phyloP scores from a whole-genome alignment of 2,888 invertebrate genomes.

The Lordiphosa fenestrarum region DNA sequence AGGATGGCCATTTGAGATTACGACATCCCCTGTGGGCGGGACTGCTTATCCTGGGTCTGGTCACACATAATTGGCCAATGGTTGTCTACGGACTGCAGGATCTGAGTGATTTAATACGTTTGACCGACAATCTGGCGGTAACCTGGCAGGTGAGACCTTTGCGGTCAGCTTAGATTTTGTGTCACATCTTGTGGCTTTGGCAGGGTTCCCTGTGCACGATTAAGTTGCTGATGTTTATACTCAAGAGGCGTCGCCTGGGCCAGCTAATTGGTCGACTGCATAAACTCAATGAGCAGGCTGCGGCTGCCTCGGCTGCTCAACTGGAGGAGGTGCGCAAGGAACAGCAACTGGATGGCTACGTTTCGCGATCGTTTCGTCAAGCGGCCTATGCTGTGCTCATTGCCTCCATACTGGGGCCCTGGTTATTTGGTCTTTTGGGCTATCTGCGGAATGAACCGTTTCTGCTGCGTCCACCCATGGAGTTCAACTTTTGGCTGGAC shows the following conservation, averaged over 20 bases:
- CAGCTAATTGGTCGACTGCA: constrained; percentile 25
- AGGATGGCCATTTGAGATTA: constrained; percentile 4
- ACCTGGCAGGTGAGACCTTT: constrained; percentile 1
- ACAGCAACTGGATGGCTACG: constrained; percentile 22
- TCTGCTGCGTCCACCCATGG: constrained; percentile 37
- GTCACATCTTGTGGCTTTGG: constrained; percentile 1
- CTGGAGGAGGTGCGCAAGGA: constrained; percentile 13
- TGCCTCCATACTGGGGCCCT: constrained; percentile 20
- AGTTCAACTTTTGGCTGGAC: constrained; percentile 48
- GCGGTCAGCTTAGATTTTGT: neutral
- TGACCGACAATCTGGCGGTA: constrained; percentile 36
- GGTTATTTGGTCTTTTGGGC: constrained; percentile 7
- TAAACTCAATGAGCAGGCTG: constrained; percentile 16
- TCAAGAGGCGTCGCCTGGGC: constrained; percentile 26
- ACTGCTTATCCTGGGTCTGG: constrained; percentile 11
- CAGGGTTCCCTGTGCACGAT: constrained; percentile 33
- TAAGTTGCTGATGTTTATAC: constrained; percentile 32
- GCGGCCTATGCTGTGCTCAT: constrained; percentile 16
- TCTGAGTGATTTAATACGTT: constrained; percentile 20
- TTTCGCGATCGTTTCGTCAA: constrained; percentile 26
- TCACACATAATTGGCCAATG: constrained; percentile 34
- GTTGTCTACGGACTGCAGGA: constrained; percentile 23
- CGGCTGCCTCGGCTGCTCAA: neutral
- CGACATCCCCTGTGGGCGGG: constrained; percentile 30
- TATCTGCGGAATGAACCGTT: constrained; percentile 16